Evolutionary conservation across 2,113 vertebrate genomes (phyloP), one percentile per base, ranked within the genome.

Genomic region (Fukomys damarensis): DNA sequence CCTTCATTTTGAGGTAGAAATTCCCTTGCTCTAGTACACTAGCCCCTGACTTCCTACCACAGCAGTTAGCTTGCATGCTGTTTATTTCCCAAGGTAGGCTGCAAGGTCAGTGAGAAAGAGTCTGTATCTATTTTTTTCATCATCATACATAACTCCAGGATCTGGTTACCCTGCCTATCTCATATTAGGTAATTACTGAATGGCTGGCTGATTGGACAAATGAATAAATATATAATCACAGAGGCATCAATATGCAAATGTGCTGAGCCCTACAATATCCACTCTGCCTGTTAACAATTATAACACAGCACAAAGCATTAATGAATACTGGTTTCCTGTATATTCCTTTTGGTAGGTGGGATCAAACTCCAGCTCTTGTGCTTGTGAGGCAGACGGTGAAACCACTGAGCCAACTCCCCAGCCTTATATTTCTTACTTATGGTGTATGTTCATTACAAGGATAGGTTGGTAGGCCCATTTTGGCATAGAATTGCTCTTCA

Each of bases 341-440:
- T 46, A 81, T 90, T 96, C 85, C 30, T 93, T 94, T n/a, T n/a
- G n/a, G n/a, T n/a, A n/a, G n/a, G n/a, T n/a, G n/a, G n/a, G n/a
- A n/a, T n/a, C n/a, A n/a, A n/a, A n/a, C n/a, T n/a, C n/a, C n/a
- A n/a, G n/a, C n/a, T n/a, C n/a, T n/a, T n/a, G n/a, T n/a, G n/a
- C n/a, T n/a, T n/a, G n/a, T n/a, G n/a, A n/a, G n/a, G n/a, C n/a
- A n/a, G n/a, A n/a, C n/a, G n/a, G n/a, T n/a, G n/a, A n/a, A n/a
- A n/a, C n/a, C n/a, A n/a, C n/a, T n/a, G n/a, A n/a, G n/a, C n/a
- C n/a, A n/a, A n/a, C n/a, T n/a, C n/a, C n/a, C n/a, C n/a, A n/a
- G n/a, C n/a, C n/a, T n/a, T n/a, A n/a, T n/a, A 81, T 90, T 96
- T 87, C 30, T 93, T 94, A 79, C 83, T 92, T 65, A 72, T 68